Conservation (phyloP, 1,140 invertebrate genomes). For the Uloborus diversus region DNA sequence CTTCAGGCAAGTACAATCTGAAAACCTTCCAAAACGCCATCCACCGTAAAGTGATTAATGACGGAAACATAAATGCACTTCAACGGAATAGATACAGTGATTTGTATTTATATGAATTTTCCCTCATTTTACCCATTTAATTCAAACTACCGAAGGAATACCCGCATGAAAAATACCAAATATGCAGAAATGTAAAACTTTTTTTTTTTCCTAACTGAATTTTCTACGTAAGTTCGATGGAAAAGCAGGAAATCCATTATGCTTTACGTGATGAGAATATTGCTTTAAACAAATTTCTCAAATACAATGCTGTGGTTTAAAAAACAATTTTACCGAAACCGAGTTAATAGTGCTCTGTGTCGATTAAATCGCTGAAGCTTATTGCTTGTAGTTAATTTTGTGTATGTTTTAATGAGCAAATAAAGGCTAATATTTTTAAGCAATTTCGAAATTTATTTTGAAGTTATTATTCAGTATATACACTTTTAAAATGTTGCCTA, state of each 20-base stretch:
- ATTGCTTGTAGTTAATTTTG: too few relatives aligned
- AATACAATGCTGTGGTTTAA: too few relatives aligned
- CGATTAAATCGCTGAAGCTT: too few relatives aligned
- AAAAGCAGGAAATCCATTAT: background rate
- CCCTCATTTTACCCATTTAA: background rate
- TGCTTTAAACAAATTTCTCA: background rate
- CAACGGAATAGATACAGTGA: background rate
- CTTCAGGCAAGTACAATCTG: background rate
- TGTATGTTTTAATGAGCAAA: too few relatives aligned
- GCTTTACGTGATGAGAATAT: background rate
- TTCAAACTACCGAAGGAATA: background rate
- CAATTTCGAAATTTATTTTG: too few relatives aligned
- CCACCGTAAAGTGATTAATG: background rate
- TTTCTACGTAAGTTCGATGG: background rate
- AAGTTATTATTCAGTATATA: too few relatives aligned
- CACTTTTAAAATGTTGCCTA: too few relatives aligned
- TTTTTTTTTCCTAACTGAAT: background rate
- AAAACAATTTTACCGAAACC: too few relatives aligned
- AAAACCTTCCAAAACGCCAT: background rate
- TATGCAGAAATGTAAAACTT: background rate
- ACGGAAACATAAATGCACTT: background rate
- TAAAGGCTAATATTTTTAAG: too few relatives aligned
- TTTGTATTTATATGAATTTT: background rate
- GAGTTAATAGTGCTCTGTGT: too few relatives aligned
- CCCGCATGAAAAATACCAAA: background rate